A percentile compares a stretch with the other conserved stretches of the same genome.
These are phyloP conservation scores for Ptilorrhoa leucosticta DNA, from an alignment of 2,113 vertebrate species.

Conservation along the genomic window DNA sequence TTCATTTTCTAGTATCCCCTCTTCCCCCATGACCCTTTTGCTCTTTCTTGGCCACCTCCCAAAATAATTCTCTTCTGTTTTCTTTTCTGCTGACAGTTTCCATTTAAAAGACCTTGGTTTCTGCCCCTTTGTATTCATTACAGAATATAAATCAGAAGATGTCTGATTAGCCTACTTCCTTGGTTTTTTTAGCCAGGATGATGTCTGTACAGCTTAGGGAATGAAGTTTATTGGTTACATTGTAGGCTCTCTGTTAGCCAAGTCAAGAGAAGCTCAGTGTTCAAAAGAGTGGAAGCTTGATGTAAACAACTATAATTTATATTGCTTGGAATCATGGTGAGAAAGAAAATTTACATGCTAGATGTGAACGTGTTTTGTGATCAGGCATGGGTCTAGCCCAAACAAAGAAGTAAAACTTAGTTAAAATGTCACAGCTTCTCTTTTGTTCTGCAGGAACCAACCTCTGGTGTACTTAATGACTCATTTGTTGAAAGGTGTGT, in stretches of 20 bases:
- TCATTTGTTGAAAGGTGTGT: conserved; percentile 21
- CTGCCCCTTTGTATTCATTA: conserved; percentile 59
- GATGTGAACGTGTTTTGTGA: not conserved
- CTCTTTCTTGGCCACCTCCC: conserved; percentile 32
- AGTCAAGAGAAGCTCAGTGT: not conserved
- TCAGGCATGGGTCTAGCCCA: not conserved
- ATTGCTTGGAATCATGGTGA: not conserved
- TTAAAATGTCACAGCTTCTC: conserved; percentile 13
- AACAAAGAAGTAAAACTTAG: conserved; percentile 27
- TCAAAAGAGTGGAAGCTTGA: not conserved
- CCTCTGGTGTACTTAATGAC: not conserved
- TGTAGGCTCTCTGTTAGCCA: not conserved
- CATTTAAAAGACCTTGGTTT: conserved; percentile 59
- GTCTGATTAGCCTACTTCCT: conserved; percentile 57
- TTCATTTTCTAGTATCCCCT: not conserved
- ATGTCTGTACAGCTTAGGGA: conserved; percentile 12
- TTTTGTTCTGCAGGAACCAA: not conserved
- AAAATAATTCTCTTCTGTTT: conserved; percentile 60
- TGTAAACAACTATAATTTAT: conserved; percentile 36
- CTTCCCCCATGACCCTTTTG: not conserved
- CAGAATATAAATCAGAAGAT: conserved; percentile 61
- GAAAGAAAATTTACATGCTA: not conserved
- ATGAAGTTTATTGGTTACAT: not conserved
- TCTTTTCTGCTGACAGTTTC: conserved; percentile 59
- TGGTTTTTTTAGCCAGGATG: conserved; percentile 25